phyloP scores from a whole-genome alignment of 2,888 invertebrate genomes.

The Heliconius charithonia region DNA sequence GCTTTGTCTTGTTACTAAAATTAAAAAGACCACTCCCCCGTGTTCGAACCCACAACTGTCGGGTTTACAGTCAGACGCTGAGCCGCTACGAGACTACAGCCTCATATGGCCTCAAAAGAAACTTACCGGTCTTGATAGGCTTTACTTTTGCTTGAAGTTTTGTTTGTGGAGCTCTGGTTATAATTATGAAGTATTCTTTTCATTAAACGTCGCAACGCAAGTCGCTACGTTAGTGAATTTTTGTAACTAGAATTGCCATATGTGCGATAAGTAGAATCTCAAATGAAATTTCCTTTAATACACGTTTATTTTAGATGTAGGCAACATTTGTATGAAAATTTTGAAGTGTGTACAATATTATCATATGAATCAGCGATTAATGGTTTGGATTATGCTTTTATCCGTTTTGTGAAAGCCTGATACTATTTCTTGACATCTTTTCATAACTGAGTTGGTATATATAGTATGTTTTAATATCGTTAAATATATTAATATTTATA shows the following conservation, averaged over 20 bases:
- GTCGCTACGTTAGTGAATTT: not conserved
- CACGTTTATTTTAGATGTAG: too few species aligned
- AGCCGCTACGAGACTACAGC: not conserved
- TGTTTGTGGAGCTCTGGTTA: not conserved
- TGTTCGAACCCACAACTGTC: not conserved
- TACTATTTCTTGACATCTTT: slow-evolving; percentile 37
- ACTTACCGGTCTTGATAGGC: not conserved
- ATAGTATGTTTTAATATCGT: not conserved
- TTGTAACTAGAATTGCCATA: not conserved
- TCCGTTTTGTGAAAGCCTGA: slow-evolving; percentile 28
- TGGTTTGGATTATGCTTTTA: slow-evolving; percentile 16
- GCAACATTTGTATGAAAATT: not conserved
- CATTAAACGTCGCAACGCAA: not conserved
- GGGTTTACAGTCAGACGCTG: not conserved
- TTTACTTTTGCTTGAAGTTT: not conserved
- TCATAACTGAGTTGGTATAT: slow-evolving; percentile 1
- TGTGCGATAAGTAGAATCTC: not conserved
- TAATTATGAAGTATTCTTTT: slow-evolving; percentile 2
- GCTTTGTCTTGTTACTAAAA: too few species aligned
- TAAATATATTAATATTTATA: not conserved
- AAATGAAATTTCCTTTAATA: too few species aligned
- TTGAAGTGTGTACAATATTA: not conserved
- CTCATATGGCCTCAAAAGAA: not conserved
- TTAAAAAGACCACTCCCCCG: too few species aligned
- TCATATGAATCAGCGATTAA: slow-evolving; percentile 1